Evolutionary conservation across 2,113 vertebrate species (phyloP).

Genomic region (Leptodactylus fuscus): DNA sequence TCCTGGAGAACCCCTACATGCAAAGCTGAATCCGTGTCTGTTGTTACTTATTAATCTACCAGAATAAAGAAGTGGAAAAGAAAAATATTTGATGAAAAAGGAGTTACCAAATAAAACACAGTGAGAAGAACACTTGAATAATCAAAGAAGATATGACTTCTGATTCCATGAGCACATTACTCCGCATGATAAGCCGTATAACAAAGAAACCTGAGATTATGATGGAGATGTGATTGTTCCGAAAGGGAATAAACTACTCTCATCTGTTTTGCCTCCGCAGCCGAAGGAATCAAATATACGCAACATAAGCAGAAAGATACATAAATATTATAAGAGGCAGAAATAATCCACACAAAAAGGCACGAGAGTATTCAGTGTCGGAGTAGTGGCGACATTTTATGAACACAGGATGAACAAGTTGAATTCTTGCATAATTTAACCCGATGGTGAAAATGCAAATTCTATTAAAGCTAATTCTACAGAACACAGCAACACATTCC

Average conservation of each 20-base stretch:
- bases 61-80: not conserved
- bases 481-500: slow-evolving; percentile 49
- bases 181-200: not conserved
- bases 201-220: slow-evolving; percentile 19
- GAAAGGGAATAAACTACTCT: slow-evolving; percentile 2
- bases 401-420: slow-evolving; percentile 49
- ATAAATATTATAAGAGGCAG: not conserved
- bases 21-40: not conserved
- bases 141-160: slow-evolving; percentile 8
- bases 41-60: not conserved
- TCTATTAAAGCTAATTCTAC: slow-evolving; percentile 60
- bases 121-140: slow-evolving; percentile 18
- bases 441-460: slow-evolving; percentile 45
- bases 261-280: slow-evolving; percentile 1
- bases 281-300: not conserved
- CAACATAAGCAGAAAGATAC: not conserved
- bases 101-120: not conserved
- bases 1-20: not conserved
- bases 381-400: slow-evolving; percentile 36
- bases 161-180: slow-evolving; percentile 20
- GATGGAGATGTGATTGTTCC: not conserved
- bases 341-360: slow-evolving; percentile 27
- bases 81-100: not conserved
- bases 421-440: slow-evolving; percentile 50
- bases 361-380: not conserved